These are phyloP conservation scores for Triops cancriformis DNA, from an alignment of 1,140 invertebrate genomes.

Conservation along the genomic window DNA sequence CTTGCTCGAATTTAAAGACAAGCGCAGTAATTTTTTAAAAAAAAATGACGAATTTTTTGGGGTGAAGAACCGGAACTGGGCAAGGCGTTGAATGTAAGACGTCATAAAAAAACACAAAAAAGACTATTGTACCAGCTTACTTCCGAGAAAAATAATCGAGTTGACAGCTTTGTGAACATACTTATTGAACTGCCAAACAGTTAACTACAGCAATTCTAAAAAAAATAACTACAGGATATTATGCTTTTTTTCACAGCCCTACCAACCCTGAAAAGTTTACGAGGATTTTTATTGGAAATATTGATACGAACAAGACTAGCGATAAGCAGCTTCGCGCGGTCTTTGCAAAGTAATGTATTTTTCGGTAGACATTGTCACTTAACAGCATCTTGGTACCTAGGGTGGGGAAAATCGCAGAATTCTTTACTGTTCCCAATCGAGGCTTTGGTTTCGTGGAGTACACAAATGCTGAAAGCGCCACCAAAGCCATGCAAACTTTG, in stretches of 20 bases:
- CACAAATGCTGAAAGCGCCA: neutral
- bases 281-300: neutral
- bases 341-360: neutral
- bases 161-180: too few species aligned
- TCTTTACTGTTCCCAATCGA: neutral
- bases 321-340: neutral
- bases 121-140: too few species aligned
- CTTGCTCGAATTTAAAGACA: too few species aligned
- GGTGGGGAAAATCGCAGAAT: neutral
- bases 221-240: too few species aligned
- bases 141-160: too few species aligned
- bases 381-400: neutral
- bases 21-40: too few species aligned
- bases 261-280: neutral
- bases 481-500: neutral
- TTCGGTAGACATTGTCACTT: neutral
- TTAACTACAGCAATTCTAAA: too few species aligned
- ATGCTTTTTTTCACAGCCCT: neutral
- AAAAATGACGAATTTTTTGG: too few species aligned
- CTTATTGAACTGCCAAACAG: too few species aligned
- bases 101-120: too few species aligned
- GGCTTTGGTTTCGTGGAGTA: neutral
- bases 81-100: too few species aligned
- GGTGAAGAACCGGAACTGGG: too few species aligned
- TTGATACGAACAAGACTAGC: slow-evolving; percentile 5